A percentile compares a stretch with the other conserved stretches of the same genome.
phyloP scores from a whole-genome alignment of 92 coral and sea anemone genomes.

The Palythoa heliodiscus region DNA sequence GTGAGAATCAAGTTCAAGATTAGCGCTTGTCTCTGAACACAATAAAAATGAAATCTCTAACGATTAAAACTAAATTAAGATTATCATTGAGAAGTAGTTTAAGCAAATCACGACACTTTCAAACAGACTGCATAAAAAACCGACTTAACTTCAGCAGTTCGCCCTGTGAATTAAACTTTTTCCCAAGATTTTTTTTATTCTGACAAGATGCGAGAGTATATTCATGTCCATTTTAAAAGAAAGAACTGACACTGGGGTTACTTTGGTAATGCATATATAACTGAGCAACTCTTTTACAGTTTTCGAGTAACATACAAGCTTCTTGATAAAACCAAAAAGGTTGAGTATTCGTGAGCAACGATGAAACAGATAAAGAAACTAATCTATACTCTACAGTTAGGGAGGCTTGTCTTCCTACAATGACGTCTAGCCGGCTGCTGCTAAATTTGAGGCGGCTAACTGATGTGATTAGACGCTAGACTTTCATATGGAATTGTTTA shows the following conservation, averaged over 20 bases:
- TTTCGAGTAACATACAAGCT: constrained; percentile 14
- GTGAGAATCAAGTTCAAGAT: not conserved
- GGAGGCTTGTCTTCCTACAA: not conserved
- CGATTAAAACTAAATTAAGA: constrained; percentile 2
- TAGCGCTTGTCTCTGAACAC: constrained; percentile 3
- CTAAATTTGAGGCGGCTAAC: constrained; percentile 9
- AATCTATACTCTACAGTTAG: no score
- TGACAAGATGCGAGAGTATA: not conserved
- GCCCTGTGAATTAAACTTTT: not conserved
- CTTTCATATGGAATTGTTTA: constrained; percentile 36
- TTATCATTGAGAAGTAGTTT: not conserved
- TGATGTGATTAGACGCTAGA: constrained; percentile 15
- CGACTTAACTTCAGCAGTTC: not conserved
- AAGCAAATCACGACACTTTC: not conserved
- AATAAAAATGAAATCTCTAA: constrained; percentile 1
- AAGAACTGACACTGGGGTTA: constrained; percentile 4
- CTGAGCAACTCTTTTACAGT: not conserved
- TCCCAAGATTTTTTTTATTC: not conserved
- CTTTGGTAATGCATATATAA: not conserved
- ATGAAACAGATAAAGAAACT: no score
- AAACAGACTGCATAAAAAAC: not conserved
- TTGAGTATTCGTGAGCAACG: not conserved
- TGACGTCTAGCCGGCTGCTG: constrained; percentile 4
- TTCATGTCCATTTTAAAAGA: not conserved
- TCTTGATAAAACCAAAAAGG: not conserved